phyloP scores from a whole-genome alignment of 1,140 invertebrate species.

The Bilobella aurantiaca region DNA sequence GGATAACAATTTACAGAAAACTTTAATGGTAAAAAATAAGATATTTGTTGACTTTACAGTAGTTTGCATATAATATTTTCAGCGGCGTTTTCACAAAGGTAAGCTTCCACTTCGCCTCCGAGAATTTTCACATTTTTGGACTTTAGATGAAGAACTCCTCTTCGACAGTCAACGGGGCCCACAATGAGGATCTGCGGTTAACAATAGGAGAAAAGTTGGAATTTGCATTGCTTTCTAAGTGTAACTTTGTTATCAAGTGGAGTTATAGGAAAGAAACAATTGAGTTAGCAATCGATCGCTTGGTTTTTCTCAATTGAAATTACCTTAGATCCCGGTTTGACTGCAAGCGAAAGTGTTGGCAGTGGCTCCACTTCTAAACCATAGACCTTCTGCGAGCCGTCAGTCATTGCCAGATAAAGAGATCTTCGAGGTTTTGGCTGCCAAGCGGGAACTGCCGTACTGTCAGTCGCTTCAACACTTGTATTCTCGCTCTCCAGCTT shows the following conservation, averaged over 20 bases:
- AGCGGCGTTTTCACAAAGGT: constrained; percentile 49
- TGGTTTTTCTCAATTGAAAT: too few relatives aligned
- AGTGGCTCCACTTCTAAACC: constrained; percentile 64
- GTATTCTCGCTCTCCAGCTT: constrained; percentile 47
- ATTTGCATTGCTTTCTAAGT: too few relatives aligned
- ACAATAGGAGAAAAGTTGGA: too few relatives aligned
- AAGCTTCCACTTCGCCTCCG: constrained; percentile 61
- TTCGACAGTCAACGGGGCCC: constrained; percentile 58
- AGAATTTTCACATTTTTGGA: constrained; percentile 52
- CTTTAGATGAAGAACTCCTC: constrained; percentile 58
- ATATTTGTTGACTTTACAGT: constrained; percentile 43
- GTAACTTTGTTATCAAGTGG: too few relatives aligned
- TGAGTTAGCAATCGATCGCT: too few relatives aligned
- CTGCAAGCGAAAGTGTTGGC: constrained; percentile 47
- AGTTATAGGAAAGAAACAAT: too few relatives aligned
- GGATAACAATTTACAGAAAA: too few relatives aligned
- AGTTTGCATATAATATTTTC: constrained; percentile 52
- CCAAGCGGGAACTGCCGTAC: constrained; percentile 40
- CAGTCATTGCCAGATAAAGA: constrained; percentile 61
- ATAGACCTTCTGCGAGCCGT: constrained; percentile 57
- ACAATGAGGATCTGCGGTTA: constrained; percentile 46
- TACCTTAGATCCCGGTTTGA: constrained; percentile 54
- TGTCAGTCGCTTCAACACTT: constrained; percentile 39
- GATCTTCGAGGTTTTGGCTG: constrained; percentile 51
- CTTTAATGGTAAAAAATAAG: too few relatives aligned